Conservation (phyloP, 2,113 vertebrate species). For the Coryphaenoides rupestris region DNA sequence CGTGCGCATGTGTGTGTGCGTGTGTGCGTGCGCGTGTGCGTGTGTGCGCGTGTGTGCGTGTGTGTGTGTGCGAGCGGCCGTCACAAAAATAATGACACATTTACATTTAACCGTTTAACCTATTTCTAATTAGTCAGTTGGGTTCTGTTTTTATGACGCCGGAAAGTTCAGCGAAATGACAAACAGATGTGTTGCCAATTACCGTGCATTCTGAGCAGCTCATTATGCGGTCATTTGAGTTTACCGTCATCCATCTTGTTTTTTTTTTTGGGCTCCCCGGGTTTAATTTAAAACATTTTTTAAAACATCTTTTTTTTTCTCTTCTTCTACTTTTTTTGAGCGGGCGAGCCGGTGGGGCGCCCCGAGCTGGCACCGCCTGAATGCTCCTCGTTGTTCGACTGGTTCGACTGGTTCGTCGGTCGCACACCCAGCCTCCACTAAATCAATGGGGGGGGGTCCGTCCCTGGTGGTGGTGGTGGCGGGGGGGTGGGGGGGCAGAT, state of each 20-base stretch:
- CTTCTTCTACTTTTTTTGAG: constrained; percentile 16
- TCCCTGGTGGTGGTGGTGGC: constrained; percentile 34
- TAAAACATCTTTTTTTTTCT: no score
- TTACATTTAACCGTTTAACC: constrained; percentile 73
- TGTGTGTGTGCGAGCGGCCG: no score
- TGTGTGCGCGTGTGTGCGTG: no score
- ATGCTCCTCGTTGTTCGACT: constrained; percentile 72
- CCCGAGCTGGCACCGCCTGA: constrained; percentile 63
- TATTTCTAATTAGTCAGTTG: constrained; percentile 76
- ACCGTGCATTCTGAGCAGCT: constrained; percentile 58
- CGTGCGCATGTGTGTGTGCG: no score
- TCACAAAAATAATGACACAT: constrained; percentile 73
- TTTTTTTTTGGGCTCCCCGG: constrained; percentile 47
- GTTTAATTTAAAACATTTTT: no score
- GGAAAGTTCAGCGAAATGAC: constrained; percentile 73
- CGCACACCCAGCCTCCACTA: constrained; percentile 60
- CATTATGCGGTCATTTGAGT: constrained; percentile 60
- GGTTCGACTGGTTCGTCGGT: constrained; percentile 47
- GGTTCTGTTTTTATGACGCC: constrained; percentile 62
- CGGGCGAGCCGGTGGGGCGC: constrained; percentile 53
- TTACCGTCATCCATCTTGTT: constrained; percentile 37
- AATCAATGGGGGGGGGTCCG: constrained; percentile 63
- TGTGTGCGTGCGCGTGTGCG: no score
- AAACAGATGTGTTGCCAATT: constrained; percentile 76
- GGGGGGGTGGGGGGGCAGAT: constrained; percentile 55